These are phyloP conservation scores for Phyto melanocephala DNA, from an alignment of 2,888 invertebrate genomes.

Conservation along the genomic window DNA sequence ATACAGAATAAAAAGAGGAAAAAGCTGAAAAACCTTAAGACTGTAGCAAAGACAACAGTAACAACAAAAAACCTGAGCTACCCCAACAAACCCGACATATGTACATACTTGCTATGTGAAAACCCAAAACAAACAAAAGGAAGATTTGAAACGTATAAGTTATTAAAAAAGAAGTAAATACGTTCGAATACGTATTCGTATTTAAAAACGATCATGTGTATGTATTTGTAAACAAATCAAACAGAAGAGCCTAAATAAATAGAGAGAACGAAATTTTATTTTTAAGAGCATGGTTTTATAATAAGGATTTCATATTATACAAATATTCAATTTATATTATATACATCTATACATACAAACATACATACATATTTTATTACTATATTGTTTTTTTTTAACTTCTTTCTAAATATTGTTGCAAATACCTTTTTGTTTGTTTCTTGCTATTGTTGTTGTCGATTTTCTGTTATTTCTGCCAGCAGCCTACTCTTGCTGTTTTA, in stretches of 20 bases:
- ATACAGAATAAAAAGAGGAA: not conserved
- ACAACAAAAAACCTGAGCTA: constrained; percentile 62
- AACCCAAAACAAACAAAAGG: not conserved
- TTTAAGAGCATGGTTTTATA: constrained; percentile 4
- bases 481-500: constrained; percentile 11
- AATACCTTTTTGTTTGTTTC: not conserved
- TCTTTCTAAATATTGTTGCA: not conserved
- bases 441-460: not conserved
- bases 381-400: not conserved
- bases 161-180: not conserved
- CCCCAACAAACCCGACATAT: constrained; percentile 44
- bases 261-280: not conserved
- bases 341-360: not conserved
- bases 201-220: not conserved
- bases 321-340: not conserved
- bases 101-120: not conserved
- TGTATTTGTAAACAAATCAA: not conserved
- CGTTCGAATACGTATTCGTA: not conserved
- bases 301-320: not conserved
- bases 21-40: constrained; percentile 14
- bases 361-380: not conserved
- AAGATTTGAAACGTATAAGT: not conserved
- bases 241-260: not conserved
- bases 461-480: constrained; percentile 23
- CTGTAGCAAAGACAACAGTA: constrained; percentile 30